Evolutionary conservation across 2,113 vertebrate genomes (phyloP).

Genomic region (Chloroceryle aenea): DNA sequence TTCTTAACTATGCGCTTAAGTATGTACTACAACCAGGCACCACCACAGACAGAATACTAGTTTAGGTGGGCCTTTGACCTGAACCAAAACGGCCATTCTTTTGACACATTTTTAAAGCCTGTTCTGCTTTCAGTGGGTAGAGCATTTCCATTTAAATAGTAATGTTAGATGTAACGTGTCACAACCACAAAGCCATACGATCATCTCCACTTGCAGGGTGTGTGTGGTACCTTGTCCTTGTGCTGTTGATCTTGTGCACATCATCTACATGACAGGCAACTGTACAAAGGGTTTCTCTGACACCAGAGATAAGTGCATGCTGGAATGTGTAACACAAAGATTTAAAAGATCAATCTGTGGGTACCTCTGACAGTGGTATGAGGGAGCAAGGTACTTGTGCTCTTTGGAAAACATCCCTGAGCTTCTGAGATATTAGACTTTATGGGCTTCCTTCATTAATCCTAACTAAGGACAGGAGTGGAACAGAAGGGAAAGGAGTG

Average conservation of each 20-base stretch:
- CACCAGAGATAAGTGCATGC: not conserved
- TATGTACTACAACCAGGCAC: not conserved
- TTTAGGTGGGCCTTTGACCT: not conserved
- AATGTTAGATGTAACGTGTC: not conserved
- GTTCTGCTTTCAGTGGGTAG: not conserved
- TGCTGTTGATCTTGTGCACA: not conserved
- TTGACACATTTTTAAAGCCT: not conserved
- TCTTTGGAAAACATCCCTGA: not conserved
- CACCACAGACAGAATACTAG: not conserved
- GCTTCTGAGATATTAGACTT: not conserved
- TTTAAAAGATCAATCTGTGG: not conserved
- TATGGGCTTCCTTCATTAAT: not conserved
- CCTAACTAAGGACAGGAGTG: not conserved
- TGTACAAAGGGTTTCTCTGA: not conserved
- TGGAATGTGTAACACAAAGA: not conserved
- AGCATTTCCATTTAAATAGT: not conserved
- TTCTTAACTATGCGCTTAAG: not conserved
- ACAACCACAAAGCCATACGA: not conserved
- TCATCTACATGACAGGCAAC: too few species aligned
- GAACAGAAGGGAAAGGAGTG: not conserved
- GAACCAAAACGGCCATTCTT: not conserved
- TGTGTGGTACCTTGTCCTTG: not conserved
- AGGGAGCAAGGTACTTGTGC: not conserved
- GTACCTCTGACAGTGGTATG: not conserved
- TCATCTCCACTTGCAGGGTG: not conserved